Evolutionary conservation across 2,113 vertebrate species (phyloP).

Genomic region (Myotis brandtii): DNA sequence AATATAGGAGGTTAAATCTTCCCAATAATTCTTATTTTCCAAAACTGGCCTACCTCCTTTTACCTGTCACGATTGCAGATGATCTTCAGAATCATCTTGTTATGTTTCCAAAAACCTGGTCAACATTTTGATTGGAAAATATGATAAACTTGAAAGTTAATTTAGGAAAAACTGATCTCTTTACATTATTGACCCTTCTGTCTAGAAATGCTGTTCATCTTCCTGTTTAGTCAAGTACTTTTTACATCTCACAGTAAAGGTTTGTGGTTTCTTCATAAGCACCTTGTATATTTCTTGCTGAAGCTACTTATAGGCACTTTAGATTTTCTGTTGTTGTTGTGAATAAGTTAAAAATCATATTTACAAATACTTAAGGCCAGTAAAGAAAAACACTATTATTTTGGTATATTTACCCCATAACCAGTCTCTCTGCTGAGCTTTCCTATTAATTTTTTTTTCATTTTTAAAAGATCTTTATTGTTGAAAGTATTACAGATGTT

Average conservation of each 20-base stretch:
- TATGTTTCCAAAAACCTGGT: conserved; percentile 20
- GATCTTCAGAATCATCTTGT: conserved; percentile 11
- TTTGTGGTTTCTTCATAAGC: conserved; percentile 47
- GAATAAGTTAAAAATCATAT: conserved; percentile 36
- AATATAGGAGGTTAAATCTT: not conserved
- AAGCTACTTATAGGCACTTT: conserved; percentile 43
- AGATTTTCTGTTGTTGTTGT: conserved; percentile 45
- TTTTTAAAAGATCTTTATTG: too few relatives aligned
- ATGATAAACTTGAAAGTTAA: not conserved
- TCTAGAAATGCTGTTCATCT: not conserved
- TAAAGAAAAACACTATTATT: conserved; percentile 45
- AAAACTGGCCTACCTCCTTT: conserved; percentile 6
- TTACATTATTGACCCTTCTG: not conserved
- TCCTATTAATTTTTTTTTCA: conserved; percentile 35
- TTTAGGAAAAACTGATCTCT: conserved; percentile 14
- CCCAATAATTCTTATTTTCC: conserved; percentile 16
- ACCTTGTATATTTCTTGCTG: conserved; percentile 38
- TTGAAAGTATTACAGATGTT: too few relatives aligned
- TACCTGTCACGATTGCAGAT: not conserved
- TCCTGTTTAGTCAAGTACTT: not conserved
- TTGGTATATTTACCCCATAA: conserved; percentile 51
- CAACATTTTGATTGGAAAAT: conserved; percentile 22
- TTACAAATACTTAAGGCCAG: conserved; percentile 15
- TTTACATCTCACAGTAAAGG: conserved; percentile 52
- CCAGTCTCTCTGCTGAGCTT: conserved; percentile 40